Percentiles rank a stretch among this genome's conserved stretches.
Conservation (phyloP, 2,888 invertebrate species). For the Elegia similella region DNA sequence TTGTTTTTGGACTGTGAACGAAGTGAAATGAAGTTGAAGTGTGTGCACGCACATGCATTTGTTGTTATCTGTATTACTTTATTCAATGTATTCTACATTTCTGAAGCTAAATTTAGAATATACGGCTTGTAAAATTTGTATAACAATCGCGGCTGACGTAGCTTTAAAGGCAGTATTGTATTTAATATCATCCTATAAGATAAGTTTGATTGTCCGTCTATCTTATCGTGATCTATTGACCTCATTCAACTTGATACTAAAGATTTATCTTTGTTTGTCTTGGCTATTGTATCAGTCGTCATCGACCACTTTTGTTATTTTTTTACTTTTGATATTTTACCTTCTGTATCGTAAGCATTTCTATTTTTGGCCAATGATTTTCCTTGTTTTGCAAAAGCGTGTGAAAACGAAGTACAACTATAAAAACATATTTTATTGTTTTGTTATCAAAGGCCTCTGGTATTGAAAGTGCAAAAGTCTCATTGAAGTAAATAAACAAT, state of each 20-base stretch:
- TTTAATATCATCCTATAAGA: background rate
- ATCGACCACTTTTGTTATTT: constrained; percentile 13
- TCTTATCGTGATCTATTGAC: constrained; percentile 15
- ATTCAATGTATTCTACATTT: no score
- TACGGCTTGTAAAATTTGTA: no score
- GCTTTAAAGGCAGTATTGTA: no score
- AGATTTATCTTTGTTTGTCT: constrained; percentile 16
- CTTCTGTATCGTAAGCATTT: background rate
- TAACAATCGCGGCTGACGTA: no score
- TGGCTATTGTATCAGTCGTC: background rate
- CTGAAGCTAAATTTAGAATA: no score
- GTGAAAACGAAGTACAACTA: background rate
- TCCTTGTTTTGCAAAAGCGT: background rate
- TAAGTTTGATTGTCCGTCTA: constrained; percentile 1
- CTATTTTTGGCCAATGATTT: background rate
- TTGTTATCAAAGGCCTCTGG: background rate
- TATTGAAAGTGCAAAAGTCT: constrained; percentile 1
- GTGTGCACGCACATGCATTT: no score
- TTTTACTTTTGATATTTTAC: background rate
- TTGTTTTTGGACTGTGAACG: no score
- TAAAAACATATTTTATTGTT: background rate
- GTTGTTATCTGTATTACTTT: no score
- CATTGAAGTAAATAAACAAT: constrained; percentile 4
- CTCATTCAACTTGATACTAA: constrained; percentile 3
- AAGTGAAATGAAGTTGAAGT: no score